Conservation (phyloP, 2,113 vertebrate species). For the Phyllostomus hastatus region DNA sequence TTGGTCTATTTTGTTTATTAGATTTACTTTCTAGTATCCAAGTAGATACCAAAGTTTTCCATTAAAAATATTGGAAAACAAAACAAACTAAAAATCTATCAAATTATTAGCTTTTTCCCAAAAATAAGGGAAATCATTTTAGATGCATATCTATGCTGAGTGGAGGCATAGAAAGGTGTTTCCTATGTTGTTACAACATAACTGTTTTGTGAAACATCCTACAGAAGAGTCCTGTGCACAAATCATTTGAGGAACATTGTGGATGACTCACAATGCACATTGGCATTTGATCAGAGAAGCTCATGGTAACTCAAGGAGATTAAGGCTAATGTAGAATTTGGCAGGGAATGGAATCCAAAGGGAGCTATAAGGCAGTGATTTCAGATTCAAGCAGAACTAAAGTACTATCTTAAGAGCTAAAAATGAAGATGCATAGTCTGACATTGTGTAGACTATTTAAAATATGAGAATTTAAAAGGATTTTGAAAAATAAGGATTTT, state of each 20-base stretch:
- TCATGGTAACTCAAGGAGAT: not conserved
- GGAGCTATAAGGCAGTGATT: not conserved
- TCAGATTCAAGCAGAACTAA: not conserved
- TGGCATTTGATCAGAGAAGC: not conserved
- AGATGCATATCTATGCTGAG: not conserved
- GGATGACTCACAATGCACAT: not conserved
- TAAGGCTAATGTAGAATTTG: not conserved
- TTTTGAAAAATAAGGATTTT: not conserved
- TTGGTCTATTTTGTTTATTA: not conserved
- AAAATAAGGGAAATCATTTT: not conserved
- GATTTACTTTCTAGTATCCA: not conserved
- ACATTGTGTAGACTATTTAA: not conserved
- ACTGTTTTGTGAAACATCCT: not conserved
- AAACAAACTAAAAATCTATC: not conserved
- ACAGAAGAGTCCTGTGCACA: not conserved
- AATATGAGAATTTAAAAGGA: not conserved
- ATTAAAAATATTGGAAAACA: not conserved
- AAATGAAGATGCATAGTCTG: not conserved
- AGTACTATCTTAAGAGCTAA: not conserved
- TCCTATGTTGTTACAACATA: not conserved
- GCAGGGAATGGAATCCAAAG: not conserved
- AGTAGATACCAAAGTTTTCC: not conserved
- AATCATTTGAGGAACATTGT: not conserved
- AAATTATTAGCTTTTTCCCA: not conserved
- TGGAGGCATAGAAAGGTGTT: not conserved